Evolutionary conservation across 2,797 vertebrate species (phyloP).

Genomic region (Enteromius anoplus): DNA sequence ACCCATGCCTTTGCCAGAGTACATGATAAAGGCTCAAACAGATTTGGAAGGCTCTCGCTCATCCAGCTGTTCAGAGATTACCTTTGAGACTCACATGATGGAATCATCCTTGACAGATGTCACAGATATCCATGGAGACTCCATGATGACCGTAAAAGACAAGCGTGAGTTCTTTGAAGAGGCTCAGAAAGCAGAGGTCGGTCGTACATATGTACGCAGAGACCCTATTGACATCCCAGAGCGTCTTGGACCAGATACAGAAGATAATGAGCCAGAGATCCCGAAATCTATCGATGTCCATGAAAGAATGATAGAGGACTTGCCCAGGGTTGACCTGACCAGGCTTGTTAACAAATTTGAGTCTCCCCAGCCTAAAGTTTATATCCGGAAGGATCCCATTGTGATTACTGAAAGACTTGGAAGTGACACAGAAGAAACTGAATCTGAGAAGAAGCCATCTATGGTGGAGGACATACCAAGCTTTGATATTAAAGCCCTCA

Average conservation of each 20-base stretch:
- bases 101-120: constrained; percentile 67
- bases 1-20: constrained; percentile 63
- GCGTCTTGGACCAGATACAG: constrained; percentile 71
- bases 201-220: constrained; percentile 71
- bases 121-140: constrained; percentile 70
- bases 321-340: constrained; percentile 76
- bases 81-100: constrained; percentile 66
- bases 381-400: constrained; percentile 77
- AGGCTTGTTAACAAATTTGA: constrained; percentile 80
- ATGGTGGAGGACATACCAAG: constrained; percentile 73
- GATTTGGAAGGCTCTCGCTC: constrained; percentile 78
- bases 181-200: constrained; percentile 79
- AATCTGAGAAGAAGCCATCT: constrained; percentile 63
- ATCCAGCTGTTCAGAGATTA: constrained; percentile 74
- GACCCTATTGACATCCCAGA: constrained; percentile 81
- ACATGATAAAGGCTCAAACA: constrained; percentile 68
- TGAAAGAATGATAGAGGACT: constrained; percentile 73
- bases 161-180: constrained; percentile 82
- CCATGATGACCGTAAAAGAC: constrained; percentile 80
- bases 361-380: constrained; percentile 75
- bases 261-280: constrained; percentile 65
- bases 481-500: constrained; percentile 81
- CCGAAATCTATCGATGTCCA: constrained; percentile 61
- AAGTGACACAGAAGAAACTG: constrained; percentile 75
- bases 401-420: constrained; percentile 76